Percentiles rank a stretch among this genome's conserved stretches.
phyloP scores from a whole-genome alignment of 2,797 vertebrate genomes.

The Dermochelys coriacea region DNA sequence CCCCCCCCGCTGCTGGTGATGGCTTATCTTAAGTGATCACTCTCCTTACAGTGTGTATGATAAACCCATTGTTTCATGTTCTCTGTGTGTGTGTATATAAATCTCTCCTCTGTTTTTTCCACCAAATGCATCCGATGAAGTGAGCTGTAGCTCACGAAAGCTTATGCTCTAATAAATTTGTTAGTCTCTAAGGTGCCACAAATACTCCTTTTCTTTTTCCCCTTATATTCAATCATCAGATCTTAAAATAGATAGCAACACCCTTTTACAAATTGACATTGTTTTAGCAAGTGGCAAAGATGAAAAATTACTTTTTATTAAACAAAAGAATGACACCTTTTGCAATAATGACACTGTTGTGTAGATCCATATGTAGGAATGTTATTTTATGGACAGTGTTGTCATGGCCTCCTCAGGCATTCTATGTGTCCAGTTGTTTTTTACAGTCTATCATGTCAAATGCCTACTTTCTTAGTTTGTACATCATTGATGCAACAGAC shows the following conservation, averaged over 20 bases:
- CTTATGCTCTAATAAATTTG: no score
- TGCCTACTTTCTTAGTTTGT: neutral
- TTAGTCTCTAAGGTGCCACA: no score
- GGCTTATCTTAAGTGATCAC: no score
- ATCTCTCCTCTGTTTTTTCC: no score
- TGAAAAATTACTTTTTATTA: accelerated
- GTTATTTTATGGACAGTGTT: neutral
- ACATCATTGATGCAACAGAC: neutral
- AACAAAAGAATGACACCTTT: neutral
- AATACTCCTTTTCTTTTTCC: no score
- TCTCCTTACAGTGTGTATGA: no score
- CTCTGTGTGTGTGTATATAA: no score
- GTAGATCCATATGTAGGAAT: neutral
- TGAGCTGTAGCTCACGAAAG: no score
- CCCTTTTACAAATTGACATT: accelerated
- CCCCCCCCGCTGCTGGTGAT: no score
- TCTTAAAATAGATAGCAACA: neutral
- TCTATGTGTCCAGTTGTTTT: conserved; percentile 28
- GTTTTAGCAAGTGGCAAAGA: neutral
- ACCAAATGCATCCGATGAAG: no score
- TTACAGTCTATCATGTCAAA: conserved; percentile 42
- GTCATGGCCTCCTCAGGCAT: neutral
- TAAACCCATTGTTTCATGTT: no score
- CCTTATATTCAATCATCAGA: neutral
- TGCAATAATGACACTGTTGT: accelerated